Base-by-base conservation (phyloP, 2,797 vertebrate genomes). In the Eremophila alpestris region DNA sequence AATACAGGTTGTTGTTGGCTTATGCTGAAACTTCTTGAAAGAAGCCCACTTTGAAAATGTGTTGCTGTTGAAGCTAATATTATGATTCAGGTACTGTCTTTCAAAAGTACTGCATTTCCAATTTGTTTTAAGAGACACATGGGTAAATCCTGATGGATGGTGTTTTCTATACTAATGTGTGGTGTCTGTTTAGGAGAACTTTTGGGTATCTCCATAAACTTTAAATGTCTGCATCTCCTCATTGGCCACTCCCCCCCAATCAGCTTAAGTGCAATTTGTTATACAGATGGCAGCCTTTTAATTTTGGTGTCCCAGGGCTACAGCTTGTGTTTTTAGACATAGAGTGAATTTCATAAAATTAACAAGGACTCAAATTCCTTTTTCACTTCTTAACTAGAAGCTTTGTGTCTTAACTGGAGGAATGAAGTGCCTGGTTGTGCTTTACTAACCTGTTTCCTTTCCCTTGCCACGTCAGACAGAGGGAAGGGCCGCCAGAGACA, bases 1-100 rank as follows among this genome's bases (percentile, higher is more conserved):
- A 99, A 99, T 98, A 98, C 99, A 99, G 99, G 98, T 98, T 99
- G 98, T 98, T 98, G 97, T 98, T 98, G 98, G 98, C 98, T 98
- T 98, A 98, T 98, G 98, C 98, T 98, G 98, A 98, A 98, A 98
- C 98, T 98, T 98, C 98, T 98, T 98, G 98, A 98, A 98, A 97
- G 98, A 98, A 98, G 98, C 97, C 98, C 96, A 97, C 98, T 98
- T 98, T 98, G 98, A 98, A 98, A 98, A 98, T 98, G 97, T 98
- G 98, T 98, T 98, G 98, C 98, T 97, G 98, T 97, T 98, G 98
- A 98, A 98, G 98, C 98, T 98, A 98, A 98, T 98, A 98, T 98
- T 98, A 97, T 97, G 97, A 98, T 97, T 98, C 98, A 99, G 98
- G 98, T 98, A 98, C 98, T 98, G 98, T 98, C 94, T 98, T 98